phyloP scores from a whole-genome alignment of 2,113 vertebrate species.

The Leptobrachium ailaonicum region DNA sequence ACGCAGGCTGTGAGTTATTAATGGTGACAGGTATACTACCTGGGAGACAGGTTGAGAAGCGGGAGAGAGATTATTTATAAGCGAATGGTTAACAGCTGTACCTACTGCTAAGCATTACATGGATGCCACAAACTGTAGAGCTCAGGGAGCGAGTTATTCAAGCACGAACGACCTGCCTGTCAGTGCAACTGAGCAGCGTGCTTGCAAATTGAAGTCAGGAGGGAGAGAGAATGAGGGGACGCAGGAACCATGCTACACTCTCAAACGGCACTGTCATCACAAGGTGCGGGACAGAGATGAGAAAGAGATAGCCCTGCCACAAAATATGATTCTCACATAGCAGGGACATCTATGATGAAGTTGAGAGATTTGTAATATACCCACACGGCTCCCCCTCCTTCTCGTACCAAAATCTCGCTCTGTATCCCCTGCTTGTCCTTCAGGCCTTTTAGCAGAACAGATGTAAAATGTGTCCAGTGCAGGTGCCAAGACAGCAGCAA shows the following conservation, averaged over 20 bases:
- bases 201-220: constrained; percentile 71
- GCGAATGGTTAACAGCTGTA: constrained; percentile 82
- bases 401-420: constrained; percentile 10
- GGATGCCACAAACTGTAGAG: constrained; percentile 81
- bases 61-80: constrained; percentile 82
- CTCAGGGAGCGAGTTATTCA: constrained; percentile 80
- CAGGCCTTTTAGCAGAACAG: constrained; percentile 68
- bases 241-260: constrained; percentile 58
- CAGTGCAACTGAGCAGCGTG: constrained; percentile 72
- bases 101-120: constrained; percentile 82
- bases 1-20: constrained; percentile 74
- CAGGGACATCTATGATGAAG: constrained; percentile 59
- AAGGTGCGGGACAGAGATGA: constrained; percentile 58
- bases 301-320: constrained; percentile 65
- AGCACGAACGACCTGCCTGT: constrained; percentile 79
- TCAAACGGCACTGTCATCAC: constrained; percentile 66
- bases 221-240: constrained; percentile 64
- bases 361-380: constrained; percentile 59
- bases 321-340: constrained; percentile 67
- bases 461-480: constrained; percentile 66
- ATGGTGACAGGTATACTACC: constrained; percentile 84
- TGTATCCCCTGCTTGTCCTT: constrained; percentile 68
- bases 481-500: constrained; percentile 61
- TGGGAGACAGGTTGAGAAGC: constrained; percentile 81
- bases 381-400: constrained; percentile 17